These are phyloP conservation scores for Siniperca undulata DNA, from an alignment of 2,797 vertebrate species.

Conservation along the genomic window DNA sequence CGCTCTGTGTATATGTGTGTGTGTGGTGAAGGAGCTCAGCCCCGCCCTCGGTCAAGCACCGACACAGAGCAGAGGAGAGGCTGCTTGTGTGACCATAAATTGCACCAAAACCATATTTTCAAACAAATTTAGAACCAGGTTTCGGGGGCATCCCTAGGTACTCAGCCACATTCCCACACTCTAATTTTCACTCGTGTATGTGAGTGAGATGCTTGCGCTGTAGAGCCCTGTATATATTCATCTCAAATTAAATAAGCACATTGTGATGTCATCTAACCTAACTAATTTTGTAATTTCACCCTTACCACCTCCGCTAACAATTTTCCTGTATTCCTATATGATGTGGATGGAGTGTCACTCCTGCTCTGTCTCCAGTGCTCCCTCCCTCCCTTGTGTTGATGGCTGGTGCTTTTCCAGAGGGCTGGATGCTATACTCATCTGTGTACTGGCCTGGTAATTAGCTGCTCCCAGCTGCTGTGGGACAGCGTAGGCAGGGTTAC, in stretches of 20 bases:
- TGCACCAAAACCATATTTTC: no score
- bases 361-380: background rate
- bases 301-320: background rate
- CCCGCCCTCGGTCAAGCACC: no score
- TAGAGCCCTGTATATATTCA: background rate
- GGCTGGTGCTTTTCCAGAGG: conserved; percentile 44
- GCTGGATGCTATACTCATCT: conserved; percentile 53
- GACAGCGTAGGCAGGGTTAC: conserved; percentile 38
- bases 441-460: conserved; percentile 65
- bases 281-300: background rate
- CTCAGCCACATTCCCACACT: no score
- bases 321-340: background rate
- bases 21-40: no score
- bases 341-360: background rate
- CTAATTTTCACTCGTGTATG: no score
- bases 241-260: background rate
- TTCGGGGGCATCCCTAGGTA: no score
- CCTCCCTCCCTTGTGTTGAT: conserved; percentile 1
- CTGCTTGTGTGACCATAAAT: no score
- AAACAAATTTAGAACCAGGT: no score
- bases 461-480: conserved; percentile 61
- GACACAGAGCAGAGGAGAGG: no score
- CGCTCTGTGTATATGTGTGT: no score
- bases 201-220: no score
- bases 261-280: background rate